These are phyloP conservation scores for Nemoura dubitans DNA, from an alignment of 2,888 invertebrate genomes.

Conservation along the genomic window DNA sequence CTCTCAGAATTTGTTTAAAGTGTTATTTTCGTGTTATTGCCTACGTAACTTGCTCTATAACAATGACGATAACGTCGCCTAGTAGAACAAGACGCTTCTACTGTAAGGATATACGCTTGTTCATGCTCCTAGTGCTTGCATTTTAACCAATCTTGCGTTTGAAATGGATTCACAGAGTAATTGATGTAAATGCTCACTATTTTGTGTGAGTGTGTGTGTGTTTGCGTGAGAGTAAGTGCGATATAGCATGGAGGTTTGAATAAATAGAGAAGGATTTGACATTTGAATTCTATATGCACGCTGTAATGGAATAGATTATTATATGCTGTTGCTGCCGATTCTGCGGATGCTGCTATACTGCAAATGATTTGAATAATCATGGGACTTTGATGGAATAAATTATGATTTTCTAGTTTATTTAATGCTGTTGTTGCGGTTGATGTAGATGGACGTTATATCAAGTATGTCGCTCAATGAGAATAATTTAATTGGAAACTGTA, in stretches of 20 bases:
- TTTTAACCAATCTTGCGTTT: not conserved
- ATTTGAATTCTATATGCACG: not conserved
- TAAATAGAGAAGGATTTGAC: not conserved
- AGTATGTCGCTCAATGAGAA: not conserved
- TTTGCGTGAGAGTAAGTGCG: not conserved
- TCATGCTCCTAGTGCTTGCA: not conserved
- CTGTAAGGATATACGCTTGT: not conserved
- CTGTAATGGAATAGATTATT: not conserved
- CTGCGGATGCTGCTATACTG: too few relatives aligned
- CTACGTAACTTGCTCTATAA: not conserved
- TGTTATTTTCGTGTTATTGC: not conserved
- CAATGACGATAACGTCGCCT: not conserved
- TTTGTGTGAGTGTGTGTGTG: not conserved
- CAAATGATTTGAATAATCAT: not conserved
- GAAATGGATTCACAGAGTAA: not conserved
- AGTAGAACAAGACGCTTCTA: not conserved
- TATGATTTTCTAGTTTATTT: not conserved
- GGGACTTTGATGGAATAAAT: not conserved
- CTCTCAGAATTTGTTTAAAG: not conserved
- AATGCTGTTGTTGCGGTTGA: not conserved
- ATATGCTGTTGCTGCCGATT: not conserved
- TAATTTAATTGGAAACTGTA: not conserved
- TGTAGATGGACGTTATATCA: not conserved
- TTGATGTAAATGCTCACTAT: not conserved
- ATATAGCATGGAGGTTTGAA: not conserved